Conservation (phyloP, 2,888 invertebrate genomes). For the Tenthredo mesomela region DNA sequence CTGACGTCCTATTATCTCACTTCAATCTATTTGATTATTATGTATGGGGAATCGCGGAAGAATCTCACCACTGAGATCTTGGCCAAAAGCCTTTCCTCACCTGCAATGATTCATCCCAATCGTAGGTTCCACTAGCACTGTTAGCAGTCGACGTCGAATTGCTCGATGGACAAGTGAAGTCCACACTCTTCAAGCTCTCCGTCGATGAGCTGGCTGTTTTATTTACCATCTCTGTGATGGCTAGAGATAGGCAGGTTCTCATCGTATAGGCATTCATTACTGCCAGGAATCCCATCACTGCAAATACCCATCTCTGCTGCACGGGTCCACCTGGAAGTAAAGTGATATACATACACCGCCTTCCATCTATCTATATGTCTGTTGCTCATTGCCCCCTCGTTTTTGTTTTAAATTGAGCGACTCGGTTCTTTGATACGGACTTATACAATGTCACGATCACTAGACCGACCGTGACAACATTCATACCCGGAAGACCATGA, state of each 20-base stretch:
- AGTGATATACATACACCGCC: not conserved
- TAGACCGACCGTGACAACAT: not conserved
- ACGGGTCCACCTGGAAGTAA: constrained; percentile 26
- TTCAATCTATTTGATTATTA: no score
- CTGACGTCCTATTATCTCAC: no score
- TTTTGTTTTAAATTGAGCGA: not conserved
- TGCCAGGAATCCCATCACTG: constrained; percentile 83
- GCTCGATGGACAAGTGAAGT: constrained; percentile 16
- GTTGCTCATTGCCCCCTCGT: not conserved
- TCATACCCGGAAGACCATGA: constrained; percentile 4
- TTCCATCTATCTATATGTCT: not conserved
- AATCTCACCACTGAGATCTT: no score
- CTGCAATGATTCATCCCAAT: constrained; percentile 69
- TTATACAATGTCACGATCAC: not conserved
- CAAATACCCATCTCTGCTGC: constrained; percentile 43
- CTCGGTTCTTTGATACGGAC: not conserved
- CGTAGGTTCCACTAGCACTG: constrained; percentile 60
- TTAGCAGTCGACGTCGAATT: not conserved
- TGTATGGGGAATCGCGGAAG: no score
- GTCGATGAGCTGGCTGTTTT: not conserved
- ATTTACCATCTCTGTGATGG: constrained; percentile 84
- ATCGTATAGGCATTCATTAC: constrained; percentile 86
- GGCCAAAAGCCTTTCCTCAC: constrained; percentile 55
- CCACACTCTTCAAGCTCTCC: not conserved
- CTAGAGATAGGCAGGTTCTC: constrained; percentile 84